These are phyloP conservation scores for Bemisia tabaci DNA, from an alignment of 1,140 invertebrate species.

Conservation along the genomic window DNA sequence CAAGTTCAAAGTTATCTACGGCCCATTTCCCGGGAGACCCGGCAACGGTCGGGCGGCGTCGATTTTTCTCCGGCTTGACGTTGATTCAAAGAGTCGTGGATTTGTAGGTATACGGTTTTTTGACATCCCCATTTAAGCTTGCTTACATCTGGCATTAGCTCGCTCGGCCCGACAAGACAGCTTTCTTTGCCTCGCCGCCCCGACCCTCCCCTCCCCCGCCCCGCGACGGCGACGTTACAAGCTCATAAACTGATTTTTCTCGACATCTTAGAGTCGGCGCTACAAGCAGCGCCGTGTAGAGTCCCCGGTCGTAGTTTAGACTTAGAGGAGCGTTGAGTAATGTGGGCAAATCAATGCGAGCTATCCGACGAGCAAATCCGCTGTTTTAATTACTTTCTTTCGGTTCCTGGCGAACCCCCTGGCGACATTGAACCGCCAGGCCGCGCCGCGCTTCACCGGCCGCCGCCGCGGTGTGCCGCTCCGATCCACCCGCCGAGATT, in stretches of 20 bases:
- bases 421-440: no score
- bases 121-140: neutral
- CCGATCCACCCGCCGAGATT: no score
- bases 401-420: neutral
- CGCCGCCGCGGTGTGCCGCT: no score
- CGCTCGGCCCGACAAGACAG: no score
- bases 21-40: no score
- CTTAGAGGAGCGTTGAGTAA: neutral
- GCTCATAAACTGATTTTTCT: neutral
- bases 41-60: no score
- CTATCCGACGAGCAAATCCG: neutral
- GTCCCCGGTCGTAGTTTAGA: neutral
- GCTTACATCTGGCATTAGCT: neutral
- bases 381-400: neutral
- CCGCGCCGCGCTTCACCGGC: no score
- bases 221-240: neutral
- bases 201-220: neutral
- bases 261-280: neutral
- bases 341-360: neutral
- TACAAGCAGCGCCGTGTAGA: neutral
- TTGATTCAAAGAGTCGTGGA: neutral
- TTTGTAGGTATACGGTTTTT: neutral
- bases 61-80: neutral
- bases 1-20: no score
- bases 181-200: no score